Evolutionary conservation across 2,888 invertebrate genomes (phyloP).

Genomic region (Lasioglossum vierecki): DNA sequence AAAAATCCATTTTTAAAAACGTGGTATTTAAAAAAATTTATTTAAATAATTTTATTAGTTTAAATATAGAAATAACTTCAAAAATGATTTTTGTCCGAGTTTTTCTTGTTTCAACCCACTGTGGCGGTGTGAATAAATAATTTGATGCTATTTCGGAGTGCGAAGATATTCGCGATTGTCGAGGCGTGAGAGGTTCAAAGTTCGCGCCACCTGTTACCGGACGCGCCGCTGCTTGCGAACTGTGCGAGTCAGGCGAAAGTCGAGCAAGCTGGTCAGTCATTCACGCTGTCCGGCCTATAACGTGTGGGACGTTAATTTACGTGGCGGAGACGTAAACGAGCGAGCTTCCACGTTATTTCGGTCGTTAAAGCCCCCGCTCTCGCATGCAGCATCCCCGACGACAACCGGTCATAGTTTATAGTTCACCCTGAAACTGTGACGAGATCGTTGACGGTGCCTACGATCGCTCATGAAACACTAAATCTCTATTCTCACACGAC

Average conservation of each 20-base stretch:
- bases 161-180: background rate
- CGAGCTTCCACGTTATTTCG: constrained; percentile 68
- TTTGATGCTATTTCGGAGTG: too few species aligned
- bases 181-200: background rate
- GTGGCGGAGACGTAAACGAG: constrained; percentile 52
- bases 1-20: too few species aligned
- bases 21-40: too few species aligned
- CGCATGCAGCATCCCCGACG: constrained; percentile 21
- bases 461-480: background rate
- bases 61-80: too few species aligned
- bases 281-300: constrained; percentile 42
- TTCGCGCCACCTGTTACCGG: constrained; percentile 25
- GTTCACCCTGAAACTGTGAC: background rate
- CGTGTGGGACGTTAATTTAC: constrained; percentile 54
- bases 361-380: constrained; percentile 62
- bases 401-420: constrained; percentile 37
- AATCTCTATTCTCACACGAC: background rate
- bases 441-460: background rate
- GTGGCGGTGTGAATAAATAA: too few species aligned
- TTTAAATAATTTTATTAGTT: too few species aligned
- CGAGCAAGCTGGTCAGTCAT: constrained; percentile 61
- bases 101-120: too few species aligned
- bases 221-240: background rate
- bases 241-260: constrained; percentile 16
- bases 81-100: too few species aligned